phyloP scores from a whole-genome alignment of 1,140 invertebrate genomes.

The Diprion similis region DNA sequence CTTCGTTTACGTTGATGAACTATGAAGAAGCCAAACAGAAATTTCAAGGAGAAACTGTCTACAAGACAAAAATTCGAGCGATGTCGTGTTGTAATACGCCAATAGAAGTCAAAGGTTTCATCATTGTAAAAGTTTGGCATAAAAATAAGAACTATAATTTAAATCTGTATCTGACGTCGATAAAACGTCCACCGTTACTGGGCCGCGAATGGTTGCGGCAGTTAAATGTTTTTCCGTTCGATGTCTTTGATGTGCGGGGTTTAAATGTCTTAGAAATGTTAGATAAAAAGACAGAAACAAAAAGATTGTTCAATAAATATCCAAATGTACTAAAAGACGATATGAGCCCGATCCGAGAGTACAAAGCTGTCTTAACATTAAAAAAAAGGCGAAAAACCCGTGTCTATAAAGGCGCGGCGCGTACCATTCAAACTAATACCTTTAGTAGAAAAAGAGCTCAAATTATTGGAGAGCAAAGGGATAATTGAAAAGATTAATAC shows the following conservation, averaged over 20 bases:
- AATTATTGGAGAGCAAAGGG: slow-evolving; percentile 43
- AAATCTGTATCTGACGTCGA: slow-evolving; percentile 21
- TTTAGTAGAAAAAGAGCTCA: slow-evolving; percentile 41
- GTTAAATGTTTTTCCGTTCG: slow-evolving; percentile 2
- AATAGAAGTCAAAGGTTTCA: slow-evolving; percentile 22
- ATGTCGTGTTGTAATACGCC: slow-evolving; percentile 13
- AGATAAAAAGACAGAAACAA: slow-evolving; percentile 3
- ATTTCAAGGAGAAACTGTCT: not conserved
- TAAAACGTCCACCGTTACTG: slow-evolving; percentile 21
- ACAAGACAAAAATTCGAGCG: not conserved
- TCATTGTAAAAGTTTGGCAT: slow-evolving; percentile 17
- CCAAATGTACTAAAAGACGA: not conserved
- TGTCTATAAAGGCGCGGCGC: slow-evolving; percentile 14
- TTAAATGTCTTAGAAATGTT: slow-evolving; percentile 20
- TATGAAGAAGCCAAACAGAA: not conserved
- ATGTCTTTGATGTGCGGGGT: not conserved
- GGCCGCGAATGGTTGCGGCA: slow-evolving; percentile 30
- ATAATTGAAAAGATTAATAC: slow-evolving; percentile 48
- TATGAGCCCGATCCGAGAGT: slow-evolving; percentile 6
- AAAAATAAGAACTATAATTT: slow-evolving; percentile 13
- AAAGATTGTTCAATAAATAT: not conserved
- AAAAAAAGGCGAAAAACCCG: slow-evolving; percentile 9
- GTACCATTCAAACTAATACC: slow-evolving; percentile 22
- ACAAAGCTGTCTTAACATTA: slow-evolving; percentile 15
- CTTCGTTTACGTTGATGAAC: slow-evolving; percentile 20